Base-by-base conservation (phyloP, 64 coral and sea anemone genomes). In the Porites australiensis region DNA sequence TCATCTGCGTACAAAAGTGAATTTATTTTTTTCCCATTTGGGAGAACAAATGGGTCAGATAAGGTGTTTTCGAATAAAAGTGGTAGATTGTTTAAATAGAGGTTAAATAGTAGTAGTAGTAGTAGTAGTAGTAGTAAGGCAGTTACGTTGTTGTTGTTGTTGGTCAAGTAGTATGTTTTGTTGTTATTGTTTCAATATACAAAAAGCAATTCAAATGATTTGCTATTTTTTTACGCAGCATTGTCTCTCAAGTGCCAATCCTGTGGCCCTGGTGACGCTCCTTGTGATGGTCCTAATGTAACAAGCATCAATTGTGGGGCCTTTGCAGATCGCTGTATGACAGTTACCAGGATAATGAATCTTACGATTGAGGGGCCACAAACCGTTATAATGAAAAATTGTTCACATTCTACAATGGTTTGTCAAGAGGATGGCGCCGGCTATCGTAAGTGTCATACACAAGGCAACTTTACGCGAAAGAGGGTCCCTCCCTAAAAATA, bases 31-130 rank as follows among this genome's bases (percentile, higher is more conserved):
- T n/a, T n/a, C n/a, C n/a, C n/a, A n/a, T n/a, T n/a, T n/a, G n/a
- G n/a, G n/a, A n/a, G n/a, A n/a, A n/a, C n/a, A n/a, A n/a, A n/a
- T n/a, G n/a, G n/a, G n/a, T n/a, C n/a, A n/a, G n/a, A n/a, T n/a
- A n/a, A n/a, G n/a, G n/a, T n/a, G n/a, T n/a, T n/a, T n/a, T n/a
- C n/a, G n/a, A 79, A 51, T 8, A 79, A 51, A 57, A 79, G 77
- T 37, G 27, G 48, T 19, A 79, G 77, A n/a, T 54, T 57, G 52
- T 79, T 57, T 49, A 7, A 79, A 51, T 58, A 79, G 77, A 57
- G 58, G 77, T 79, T 57, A 51, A 1, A 79, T 49, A 21, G 68
- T 71, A 71, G 68, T 71, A 71, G 68, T 71, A 3, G 68, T 71
- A 14, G 68, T 71, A 71, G 27, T 71, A 71, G 68, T 14, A 71